phyloP scores from a whole-genome alignment of 2,888 invertebrate species.

The Heteromurus nitidus region DNA sequence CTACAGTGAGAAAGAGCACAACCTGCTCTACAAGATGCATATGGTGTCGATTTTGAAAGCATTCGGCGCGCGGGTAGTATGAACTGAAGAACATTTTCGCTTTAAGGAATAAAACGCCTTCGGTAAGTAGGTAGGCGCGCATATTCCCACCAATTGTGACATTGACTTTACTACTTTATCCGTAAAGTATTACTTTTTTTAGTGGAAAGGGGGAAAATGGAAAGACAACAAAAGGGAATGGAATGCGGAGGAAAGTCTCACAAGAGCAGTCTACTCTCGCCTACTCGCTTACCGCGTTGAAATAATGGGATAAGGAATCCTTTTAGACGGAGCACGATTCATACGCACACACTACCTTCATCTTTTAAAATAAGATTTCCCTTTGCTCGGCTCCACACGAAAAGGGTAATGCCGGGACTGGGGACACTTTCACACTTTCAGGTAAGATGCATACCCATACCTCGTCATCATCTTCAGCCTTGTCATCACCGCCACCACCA shows the following conservation, averaged over 20 bases:
- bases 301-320: constrained; percentile 46
- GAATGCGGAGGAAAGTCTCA: neutral
- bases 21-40: too few species aligned
- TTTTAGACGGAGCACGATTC: constrained; percentile 23
- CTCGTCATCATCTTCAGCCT: neutral
- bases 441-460: neutral
- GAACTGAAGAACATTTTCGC: too few species aligned
- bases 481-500: neutral
- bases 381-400: neutral
- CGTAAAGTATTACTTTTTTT: too few species aligned
- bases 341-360: neutral
- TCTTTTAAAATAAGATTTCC: neutral
- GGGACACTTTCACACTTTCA: neutral
- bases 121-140: too few species aligned
- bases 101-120: too few species aligned
- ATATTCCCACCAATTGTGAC: too few species aligned
- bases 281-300: constrained; percentile 29
- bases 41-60: too few species aligned
- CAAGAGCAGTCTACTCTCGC: constrained; percentile 28
- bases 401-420: neutral
- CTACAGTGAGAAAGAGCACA: too few species aligned
- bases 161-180: too few species aligned
- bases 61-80: too few species aligned
- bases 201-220: neutral
- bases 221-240: neutral